Evolutionary conservation across 2,113 vertebrate species (phyloP).

Genomic region (Marmota flaviventris): DNA sequence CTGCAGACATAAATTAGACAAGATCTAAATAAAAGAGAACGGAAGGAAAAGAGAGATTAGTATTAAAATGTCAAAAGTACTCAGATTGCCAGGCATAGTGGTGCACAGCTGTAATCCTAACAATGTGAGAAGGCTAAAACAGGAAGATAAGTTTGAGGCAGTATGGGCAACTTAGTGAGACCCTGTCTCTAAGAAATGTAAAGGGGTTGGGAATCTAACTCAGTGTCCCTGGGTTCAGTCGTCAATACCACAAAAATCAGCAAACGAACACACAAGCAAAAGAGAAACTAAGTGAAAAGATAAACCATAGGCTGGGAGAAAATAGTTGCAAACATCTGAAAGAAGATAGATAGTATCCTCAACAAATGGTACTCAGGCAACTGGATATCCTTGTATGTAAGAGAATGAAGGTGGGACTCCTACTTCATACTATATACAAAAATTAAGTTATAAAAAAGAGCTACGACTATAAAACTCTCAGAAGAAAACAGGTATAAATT

Average conservation of each 20-base stretch:
- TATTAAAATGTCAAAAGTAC: not conserved
- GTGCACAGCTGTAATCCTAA: not conserved
- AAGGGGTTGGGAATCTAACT: too few species aligned
- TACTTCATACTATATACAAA: not conserved
- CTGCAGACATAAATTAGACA: not conserved
- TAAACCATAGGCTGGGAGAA: not conserved
- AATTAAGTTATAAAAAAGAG: not conserved
- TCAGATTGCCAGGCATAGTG: not conserved
- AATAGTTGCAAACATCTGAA: conserved; percentile 19
- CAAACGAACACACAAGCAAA: not conserved
- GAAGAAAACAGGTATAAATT: not conserved
- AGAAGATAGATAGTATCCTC: not conserved
- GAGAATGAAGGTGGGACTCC: not conserved
- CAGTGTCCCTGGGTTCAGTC: too few species aligned
- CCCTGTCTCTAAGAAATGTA: too few species aligned
- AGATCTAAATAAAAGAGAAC: not conserved
- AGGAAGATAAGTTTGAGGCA: too few species aligned
- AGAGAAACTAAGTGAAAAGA: too few species aligned
- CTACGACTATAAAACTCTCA: not conserved
- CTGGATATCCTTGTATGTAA: not conserved
- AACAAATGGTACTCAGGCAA: not conserved
- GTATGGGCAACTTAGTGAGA: too few species aligned
- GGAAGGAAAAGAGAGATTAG: not conserved
- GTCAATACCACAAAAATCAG: too few species aligned
- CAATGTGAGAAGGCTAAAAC: not conserved